Conservation (phyloP, 2,797 vertebrate species). For the Lacerta viridis region DNA sequence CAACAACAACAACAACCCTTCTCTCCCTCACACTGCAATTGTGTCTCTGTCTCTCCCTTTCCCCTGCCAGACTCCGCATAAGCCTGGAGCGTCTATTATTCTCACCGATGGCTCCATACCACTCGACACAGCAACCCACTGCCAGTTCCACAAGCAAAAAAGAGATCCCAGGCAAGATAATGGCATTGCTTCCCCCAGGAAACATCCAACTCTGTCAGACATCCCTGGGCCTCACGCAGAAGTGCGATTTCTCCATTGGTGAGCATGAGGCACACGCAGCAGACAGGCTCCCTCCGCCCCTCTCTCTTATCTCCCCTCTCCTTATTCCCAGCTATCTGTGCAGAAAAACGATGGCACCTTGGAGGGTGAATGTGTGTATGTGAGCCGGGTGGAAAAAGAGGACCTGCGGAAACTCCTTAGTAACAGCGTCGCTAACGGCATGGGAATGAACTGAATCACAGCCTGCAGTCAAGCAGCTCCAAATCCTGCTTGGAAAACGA, state of each 20-base stretch:
- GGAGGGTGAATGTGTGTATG: not conserved
- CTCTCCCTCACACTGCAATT: not conserved
- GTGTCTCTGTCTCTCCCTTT: not conserved
- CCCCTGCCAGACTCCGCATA: not conserved
- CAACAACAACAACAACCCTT: not conserved
- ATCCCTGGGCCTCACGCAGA: not conserved
- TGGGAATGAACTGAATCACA: not conserved
- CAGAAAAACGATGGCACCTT: not conserved
- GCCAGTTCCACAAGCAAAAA: not conserved
- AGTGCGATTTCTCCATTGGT: not conserved
- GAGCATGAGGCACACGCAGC: not conserved
- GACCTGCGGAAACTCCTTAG: not conserved
- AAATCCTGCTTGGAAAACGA: not conserved
- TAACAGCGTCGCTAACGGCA: not conserved
- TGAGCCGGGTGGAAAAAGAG: not conserved
- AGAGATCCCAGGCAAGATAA: not conserved
- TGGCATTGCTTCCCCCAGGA: not conserved
- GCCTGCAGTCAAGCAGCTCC: not conserved
- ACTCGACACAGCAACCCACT: not conserved
- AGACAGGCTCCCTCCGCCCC: not conserved
- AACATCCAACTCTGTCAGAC: not conserved
- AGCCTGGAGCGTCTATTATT: not conserved
- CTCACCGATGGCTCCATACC: not conserved
- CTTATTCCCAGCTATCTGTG: not conserved
- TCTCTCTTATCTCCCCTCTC: not conserved